Evolutionary conservation across 1,140 invertebrate genomes (phyloP).

Genomic region (Caerostris darwini): DNA sequence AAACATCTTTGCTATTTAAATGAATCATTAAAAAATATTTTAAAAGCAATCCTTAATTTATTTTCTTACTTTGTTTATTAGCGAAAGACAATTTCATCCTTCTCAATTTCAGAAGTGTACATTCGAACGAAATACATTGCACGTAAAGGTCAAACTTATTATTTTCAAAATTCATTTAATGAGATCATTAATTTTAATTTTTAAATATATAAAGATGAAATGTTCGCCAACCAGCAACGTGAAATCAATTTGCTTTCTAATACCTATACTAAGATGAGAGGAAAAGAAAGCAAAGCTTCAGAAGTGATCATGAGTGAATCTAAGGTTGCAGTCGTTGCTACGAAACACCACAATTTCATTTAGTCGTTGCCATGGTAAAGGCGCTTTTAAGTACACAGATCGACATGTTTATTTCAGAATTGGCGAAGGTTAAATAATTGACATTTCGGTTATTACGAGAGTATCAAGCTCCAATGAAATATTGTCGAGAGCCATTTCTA

Average conservation of each 20-base stretch:
- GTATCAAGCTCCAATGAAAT: not conserved
- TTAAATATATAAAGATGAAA: not conserved
- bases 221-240: not conserved
- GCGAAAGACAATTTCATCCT: too few relatives aligned
- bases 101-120: too few relatives aligned
- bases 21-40: too few relatives aligned
- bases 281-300: not conserved
- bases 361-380: constrained; percentile 54
- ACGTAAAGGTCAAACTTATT: too few relatives aligned
- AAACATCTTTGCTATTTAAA: too few relatives aligned
- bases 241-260: not conserved
- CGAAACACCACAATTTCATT: constrained; percentile 43
- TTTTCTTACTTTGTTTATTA: too few relatives aligned
- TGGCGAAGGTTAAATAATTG: not conserved
- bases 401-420: constrained; percentile 29
- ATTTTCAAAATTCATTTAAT: too few relatives aligned
- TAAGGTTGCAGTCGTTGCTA: constrained; percentile 44
- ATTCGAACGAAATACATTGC: too few relatives aligned
- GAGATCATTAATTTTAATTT: too few relatives aligned
- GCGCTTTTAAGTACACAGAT: constrained; percentile 6
- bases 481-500: not conserved
- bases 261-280: not conserved
- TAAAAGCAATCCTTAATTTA: too few relatives aligned
- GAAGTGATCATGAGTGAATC: constrained; percentile 7
- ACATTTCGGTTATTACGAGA: not conserved